Percentiles rank a stretch among this genome's conserved stretches.
Evolutionary conservation across 2,113 vertebrate species (phyloP).

Genomic region (Lagopus leucura): DNA sequence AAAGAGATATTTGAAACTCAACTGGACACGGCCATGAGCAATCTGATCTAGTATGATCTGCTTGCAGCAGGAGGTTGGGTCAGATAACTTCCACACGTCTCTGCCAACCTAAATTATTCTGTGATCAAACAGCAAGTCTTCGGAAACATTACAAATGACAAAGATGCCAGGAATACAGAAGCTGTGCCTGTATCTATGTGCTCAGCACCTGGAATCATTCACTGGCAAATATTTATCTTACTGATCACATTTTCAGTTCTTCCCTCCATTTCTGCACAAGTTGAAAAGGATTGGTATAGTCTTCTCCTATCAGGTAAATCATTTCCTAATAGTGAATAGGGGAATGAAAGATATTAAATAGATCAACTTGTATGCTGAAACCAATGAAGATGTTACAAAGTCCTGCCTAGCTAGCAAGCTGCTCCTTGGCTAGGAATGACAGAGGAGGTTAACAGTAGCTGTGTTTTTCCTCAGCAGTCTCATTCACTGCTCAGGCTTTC

Average conservation of each 20-base stretch:
- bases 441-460: not conserved
- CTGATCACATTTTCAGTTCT: not conserved
- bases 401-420: not conserved
- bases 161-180: not conserved
- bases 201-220: not conserved
- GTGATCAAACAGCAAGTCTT: conserved; percentile 1
- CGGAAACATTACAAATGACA: not conserved
- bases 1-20: not conserved
- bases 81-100: not conserved
- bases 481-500: not conserved
- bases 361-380: not conserved
- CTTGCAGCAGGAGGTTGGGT: conserved; percentile 17
- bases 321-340: not conserved
- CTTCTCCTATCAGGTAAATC: not conserved
- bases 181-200: not conserved
- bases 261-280: not conserved
- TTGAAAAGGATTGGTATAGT: not conserved
- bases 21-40: not conserved
- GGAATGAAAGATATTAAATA: not conserved
- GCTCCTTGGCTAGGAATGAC: not conserved
- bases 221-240: not conserved
- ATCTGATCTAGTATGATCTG: not conserved
- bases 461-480: not conserved
- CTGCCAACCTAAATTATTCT: not conserved
- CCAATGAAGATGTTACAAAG: not conserved